These are phyloP conservation scores for Epinotia demarniana DNA, from an alignment of 2,888 invertebrate genomes.

Conservation along the genomic window DNA sequence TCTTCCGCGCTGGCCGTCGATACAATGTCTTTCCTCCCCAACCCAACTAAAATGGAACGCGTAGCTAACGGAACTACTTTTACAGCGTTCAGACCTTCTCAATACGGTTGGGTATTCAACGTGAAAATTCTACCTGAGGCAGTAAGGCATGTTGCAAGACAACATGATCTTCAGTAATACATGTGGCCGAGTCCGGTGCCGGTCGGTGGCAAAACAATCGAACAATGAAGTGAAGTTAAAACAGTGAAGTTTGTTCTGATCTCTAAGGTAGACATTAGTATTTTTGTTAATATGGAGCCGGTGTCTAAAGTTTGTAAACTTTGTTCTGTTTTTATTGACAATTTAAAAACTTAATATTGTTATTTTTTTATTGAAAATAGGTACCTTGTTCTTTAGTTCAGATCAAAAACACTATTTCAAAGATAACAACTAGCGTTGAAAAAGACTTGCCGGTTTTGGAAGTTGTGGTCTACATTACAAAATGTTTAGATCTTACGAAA, in stretches of 20 bases:
- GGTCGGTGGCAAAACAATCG: constrained; percentile 48
- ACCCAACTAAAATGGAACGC: constrained; percentile 39
- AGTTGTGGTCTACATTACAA: not conserved
- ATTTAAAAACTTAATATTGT: not conserved
- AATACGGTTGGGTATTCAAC: constrained; percentile 62
- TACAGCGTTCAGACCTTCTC: constrained; percentile 49
- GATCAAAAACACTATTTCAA: not conserved
- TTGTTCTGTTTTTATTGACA: constrained; percentile 1
- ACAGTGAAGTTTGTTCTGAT: constrained; percentile 64
- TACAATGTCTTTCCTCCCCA: constrained; percentile 64
- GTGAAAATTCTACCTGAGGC: constrained; percentile 75
- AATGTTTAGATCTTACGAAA: not conserved
- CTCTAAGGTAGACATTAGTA: constrained; percentile 23
- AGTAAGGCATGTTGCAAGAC: constrained; percentile 61
- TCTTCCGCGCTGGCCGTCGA: constrained; percentile 64
- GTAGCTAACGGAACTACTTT: constrained; percentile 35
- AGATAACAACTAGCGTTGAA: not conserved
- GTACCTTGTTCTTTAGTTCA: not conserved
- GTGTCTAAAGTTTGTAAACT: constrained; percentile 7
- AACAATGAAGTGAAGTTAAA: constrained; percentile 58
- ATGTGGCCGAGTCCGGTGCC: constrained; percentile 62
- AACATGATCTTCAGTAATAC: constrained; percentile 68
- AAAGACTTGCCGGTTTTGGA: not conserved
- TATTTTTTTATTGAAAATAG: not conserved
- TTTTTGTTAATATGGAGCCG: constrained; percentile 32